Conservation (phyloP, 37 sponge, comb jelly and placozoan genomes). For the Halisarca cf. caerulea region DNA sequence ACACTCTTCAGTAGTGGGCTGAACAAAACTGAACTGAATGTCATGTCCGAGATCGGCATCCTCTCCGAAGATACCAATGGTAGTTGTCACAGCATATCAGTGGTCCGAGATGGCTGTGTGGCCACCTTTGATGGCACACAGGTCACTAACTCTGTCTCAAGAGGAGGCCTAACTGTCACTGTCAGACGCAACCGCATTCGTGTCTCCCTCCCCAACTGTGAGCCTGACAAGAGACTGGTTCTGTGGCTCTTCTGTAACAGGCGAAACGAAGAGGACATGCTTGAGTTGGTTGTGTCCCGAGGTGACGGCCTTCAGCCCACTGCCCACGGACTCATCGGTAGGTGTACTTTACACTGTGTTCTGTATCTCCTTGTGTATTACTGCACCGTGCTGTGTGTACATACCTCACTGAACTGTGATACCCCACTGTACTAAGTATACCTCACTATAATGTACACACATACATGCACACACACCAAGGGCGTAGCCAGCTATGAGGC, state of each 20-base stretch:
- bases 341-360: too few relatives aligned
- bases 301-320: constrained; percentile 1
- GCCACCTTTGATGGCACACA: not conserved
- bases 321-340: constrained; percentile 33
- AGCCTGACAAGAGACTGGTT: not conserved
- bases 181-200: not conserved
- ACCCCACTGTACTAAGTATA: too few relatives aligned
- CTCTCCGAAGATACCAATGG: not conserved
- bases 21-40: not conserved
- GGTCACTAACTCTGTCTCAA: not conserved
- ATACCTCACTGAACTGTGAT: too few relatives aligned
- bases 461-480: too few relatives aligned
- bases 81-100: not conserved
- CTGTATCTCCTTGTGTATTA: too few relatives aligned
- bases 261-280: constrained; percentile 13
- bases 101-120: not conserved
- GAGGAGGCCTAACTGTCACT: not conserved
- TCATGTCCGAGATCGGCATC: constrained; percentile 15
- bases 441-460: too few relatives aligned
- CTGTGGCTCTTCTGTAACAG: constrained; percentile 13
- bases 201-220: constrained; percentile 32
- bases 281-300: constrained; percentile 11
- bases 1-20: not conserved
- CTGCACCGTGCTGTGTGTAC: too few relatives aligned
- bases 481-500: too few relatives aligned